Conservation (phyloP, 2,797 vertebrate species). For the Hirundo rustica region DNA sequence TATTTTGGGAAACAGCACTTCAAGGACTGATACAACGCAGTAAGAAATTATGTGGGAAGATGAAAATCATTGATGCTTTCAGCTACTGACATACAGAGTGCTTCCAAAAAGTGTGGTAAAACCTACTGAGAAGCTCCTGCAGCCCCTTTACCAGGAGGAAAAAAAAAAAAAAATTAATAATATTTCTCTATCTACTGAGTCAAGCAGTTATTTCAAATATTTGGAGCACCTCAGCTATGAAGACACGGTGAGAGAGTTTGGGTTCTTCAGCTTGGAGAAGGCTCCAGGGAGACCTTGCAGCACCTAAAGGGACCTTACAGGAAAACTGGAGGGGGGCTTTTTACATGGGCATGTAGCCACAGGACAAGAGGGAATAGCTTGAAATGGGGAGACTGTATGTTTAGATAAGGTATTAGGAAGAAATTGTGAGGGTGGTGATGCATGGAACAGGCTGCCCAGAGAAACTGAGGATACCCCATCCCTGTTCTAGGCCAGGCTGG, state of each 20-base stretch:
- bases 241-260: not conserved
- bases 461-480: not conserved
- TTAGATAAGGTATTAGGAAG: not conserved
- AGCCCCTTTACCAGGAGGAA: not conserved
- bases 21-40: conserved; percentile 21
- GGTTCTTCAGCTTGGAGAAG: not conserved
- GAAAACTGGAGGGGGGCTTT: not conserved
- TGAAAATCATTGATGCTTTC: conserved; percentile 39
- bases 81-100: not conserved
- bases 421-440: not conserved
- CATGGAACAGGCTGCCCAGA: not conserved
- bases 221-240: not conserved
- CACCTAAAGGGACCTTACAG: not conserved
- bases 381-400: accelerated
- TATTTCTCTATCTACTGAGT: not conserved
- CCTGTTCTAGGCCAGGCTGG: not conserved
- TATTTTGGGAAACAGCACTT: conserved; percentile 60
- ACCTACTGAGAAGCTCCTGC: not conserved
- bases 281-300: not conserved
- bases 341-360: not conserved
- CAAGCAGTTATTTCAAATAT: not conserved
- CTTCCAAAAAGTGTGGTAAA: conserved; percentile 10
- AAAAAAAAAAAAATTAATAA: not conserved
- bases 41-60: conserved; percentile 56
- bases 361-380: not conserved